Base-by-base conservation (phyloP, 2,113 vertebrate species). In the Zonotrichia leucophrys region DNA sequence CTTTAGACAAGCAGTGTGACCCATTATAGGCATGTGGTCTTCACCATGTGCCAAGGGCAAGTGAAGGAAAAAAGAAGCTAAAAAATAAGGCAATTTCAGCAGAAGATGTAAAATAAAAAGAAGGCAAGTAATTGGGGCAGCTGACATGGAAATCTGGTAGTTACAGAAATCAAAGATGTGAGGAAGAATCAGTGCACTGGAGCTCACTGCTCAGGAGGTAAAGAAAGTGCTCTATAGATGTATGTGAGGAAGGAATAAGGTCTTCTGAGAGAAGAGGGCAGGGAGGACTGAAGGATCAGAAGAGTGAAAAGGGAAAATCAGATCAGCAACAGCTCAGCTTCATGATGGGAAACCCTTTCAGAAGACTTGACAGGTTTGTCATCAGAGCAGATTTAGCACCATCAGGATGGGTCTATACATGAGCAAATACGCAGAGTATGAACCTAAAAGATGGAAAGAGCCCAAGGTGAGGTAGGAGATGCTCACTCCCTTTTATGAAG, bases 151-250 rank as follows among this genome's bases (percentile, higher is more conserved):
- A 46, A 20, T 25, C 12, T 15, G 14, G 22, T 50, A 28, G 25
- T n/a, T 78, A 37, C 56, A 78, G 42, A 60, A 85, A 88, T 78
- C 44, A 42, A 56, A 60, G 10, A 24, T 4, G 10, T 20, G 33
- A 30, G 11, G 60, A 15, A 24, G 6, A 13, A 13, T 0, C 4
- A 4, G 9, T 10, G 21, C 66, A 74, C 11, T 0, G 4, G 27
- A 81, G 25, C 25, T 12, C 16, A 56, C 2, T 31, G 44, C 22
- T 31, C 60, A 50, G 66, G 41, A 79, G 20, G 42, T 53, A 56
- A 75, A 10, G 33, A 23, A 46, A n/a, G 25, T 11, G 18, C 10
- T 70, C 28, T 47, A 11, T 1, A 47, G 21, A 31, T 41, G 20
- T 31, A 50, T 42, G 33, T 37, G 41, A 55, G 35, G 63, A 75